Evolutionary conservation across 2,113 vertebrate genomes (phyloP).

Genomic region (Athene noctua): DNA sequence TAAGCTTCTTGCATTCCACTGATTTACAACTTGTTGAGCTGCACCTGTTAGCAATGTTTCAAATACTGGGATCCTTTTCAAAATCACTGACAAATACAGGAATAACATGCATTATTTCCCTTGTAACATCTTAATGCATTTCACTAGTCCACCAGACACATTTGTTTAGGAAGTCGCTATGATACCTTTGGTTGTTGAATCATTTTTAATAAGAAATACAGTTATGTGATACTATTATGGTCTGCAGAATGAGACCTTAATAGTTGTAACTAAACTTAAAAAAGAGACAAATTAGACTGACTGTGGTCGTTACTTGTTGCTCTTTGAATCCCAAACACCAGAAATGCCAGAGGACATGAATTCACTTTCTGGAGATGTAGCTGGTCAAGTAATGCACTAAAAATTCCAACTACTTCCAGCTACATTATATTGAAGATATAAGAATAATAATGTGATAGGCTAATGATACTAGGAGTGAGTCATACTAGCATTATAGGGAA

Average conservation of each 20-base stretch:
- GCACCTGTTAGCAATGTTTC: neutral
- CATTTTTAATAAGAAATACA: neutral
- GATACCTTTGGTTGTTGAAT: neutral
- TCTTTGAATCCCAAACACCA: neutral
- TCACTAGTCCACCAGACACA: neutral
- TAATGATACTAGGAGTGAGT: neutral
- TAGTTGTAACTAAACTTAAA: neutral
- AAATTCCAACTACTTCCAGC: neutral
- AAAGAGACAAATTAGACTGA: neutral
- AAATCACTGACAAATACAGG: neutral
- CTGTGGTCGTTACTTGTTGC: neutral
- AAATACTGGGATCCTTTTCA: neutral
- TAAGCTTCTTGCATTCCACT: neutral
- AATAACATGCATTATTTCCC: neutral
- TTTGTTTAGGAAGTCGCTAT: neutral
- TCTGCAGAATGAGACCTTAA: neutral
- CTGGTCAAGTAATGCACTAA: neutral
- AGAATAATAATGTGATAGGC: neutral
- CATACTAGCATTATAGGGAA: neutral
- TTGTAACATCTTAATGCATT: neutral
- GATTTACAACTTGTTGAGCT: neutral
- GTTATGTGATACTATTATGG: neutral
- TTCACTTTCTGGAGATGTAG: neutral
- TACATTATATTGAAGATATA: neutral
- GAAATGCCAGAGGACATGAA: neutral